Evolutionary conservation across 1,140 invertebrate species (phyloP), one percentile per base, ranked within the genome.

Genomic region (Brachionus sp.): DNA sequence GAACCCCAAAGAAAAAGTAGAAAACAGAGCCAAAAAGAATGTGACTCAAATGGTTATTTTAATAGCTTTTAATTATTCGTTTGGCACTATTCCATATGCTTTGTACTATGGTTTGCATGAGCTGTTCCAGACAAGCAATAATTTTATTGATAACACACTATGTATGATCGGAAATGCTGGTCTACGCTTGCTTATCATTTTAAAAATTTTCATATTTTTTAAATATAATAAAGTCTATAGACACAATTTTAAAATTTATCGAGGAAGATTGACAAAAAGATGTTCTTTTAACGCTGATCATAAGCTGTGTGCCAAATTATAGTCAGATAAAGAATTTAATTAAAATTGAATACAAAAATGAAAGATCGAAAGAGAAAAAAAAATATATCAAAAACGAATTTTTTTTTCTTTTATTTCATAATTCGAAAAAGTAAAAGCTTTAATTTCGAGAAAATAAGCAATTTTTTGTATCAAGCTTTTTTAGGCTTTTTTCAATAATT

Each of bases 11-110:
- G 66, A 70, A 39, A 37, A 37, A 37, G 37, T 10, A 16, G 66
- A 70, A 39, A 70, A 35, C 37, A 70, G n/a, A 39, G 66, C 66
- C 12, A 70, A 39, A 23, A 70, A 70, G 16, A 70, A 70, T 70
- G 66, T 70, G 5, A 70, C 66, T 16, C 37, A 39, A 23, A 70
- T 70, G 66, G 66, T 70, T 39, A 70, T 70, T 39, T 70, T 19
- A n/a, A 70, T 70, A 37, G 35, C 66, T 4, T 70, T 70, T 70
- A 70, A 35, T 37, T 70, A 37, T 39, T 70, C 66, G 66, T 39
- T 70, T 70, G 66, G 66, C 16, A 70, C 66, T 0, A 70, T 70
- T 39, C 66, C 66, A 7, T 70, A 70, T 70, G 66, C 66, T 39
- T 7, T 70, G 66, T 70, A 70, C 37, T 70, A 70, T 39, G 66